Evolutionary conservation across 2,888 invertebrate genomes (phyloP).

Genomic region (Rhingia campestris): DNA sequence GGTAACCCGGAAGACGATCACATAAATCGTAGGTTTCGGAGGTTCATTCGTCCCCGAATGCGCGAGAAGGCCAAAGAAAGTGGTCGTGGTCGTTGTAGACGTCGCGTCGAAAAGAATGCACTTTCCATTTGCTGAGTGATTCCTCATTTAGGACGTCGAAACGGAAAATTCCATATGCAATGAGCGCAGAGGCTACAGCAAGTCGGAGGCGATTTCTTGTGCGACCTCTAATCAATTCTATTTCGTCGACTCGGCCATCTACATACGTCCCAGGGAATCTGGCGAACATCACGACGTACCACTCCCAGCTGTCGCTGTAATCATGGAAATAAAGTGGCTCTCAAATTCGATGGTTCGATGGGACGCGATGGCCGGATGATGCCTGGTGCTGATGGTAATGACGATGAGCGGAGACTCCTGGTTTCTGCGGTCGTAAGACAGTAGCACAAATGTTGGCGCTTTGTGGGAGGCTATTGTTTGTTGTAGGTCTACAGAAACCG

Average conservation of each 20-base stretch:
- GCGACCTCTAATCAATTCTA: slow-evolving; percentile 57
- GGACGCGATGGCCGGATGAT: slow-evolving; percentile 17
- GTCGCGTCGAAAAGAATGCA: slow-evolving; percentile 55
- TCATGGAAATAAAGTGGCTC: slow-evolving; percentile 69
- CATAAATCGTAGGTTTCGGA: slow-evolving; percentile 60
- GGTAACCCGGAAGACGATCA: slow-evolving; percentile 62
- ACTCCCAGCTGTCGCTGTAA: slow-evolving; percentile 64
- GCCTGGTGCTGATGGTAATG: slow-evolving; percentile 1
- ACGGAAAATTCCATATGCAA: slow-evolving; percentile 49
- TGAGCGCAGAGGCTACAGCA: slow-evolving; percentile 53
- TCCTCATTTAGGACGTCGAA: slow-evolving; percentile 41
- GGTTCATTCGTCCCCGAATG: slow-evolving; percentile 53
- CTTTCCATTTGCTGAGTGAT: slow-evolving; percentile 63
- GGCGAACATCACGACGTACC: slow-evolving; percentile 57
- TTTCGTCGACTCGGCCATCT: neutral
- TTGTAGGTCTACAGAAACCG: slow-evolving; percentile 12
- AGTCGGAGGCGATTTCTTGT: slow-evolving; percentile 51
- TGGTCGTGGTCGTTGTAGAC: slow-evolving; percentile 58
- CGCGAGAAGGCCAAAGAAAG: slow-evolving; percentile 60
- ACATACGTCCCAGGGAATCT: slow-evolving; percentile 29
- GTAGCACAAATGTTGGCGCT: slow-evolving; percentile 45
- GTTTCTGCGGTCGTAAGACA: slow-evolving; percentile 56
- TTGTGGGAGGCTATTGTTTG: slow-evolving; percentile 67
- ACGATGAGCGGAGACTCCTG: slow-evolving; percentile 25
- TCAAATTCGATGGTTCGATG: slow-evolving; percentile 59